Conservation (phyloP, 2,797 vertebrate species). For the Eremophila alpestris region DNA sequence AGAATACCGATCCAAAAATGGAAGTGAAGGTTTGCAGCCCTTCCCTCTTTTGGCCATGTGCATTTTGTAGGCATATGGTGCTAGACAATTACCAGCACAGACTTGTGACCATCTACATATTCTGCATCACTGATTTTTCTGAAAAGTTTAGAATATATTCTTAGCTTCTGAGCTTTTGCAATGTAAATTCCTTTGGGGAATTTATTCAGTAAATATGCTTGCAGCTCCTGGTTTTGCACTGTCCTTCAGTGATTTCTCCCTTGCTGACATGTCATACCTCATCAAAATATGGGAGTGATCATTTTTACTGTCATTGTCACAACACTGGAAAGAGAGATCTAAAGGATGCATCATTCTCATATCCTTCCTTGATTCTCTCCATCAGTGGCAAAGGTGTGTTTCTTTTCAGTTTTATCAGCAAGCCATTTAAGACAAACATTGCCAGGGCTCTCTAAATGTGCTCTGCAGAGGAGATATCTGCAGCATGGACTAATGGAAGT, state of each 20-base stretch:
- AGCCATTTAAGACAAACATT: background rate
- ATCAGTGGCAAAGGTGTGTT: background rate
- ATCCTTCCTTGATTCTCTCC: background rate
- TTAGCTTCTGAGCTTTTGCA: background rate
- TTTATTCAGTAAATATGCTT: background rate
- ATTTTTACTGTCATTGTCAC: background rate
- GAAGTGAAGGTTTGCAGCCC: constrained; percentile 6
- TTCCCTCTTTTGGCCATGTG: background rate
- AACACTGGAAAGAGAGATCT: background rate
- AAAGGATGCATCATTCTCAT: background rate
- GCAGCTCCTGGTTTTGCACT: background rate
- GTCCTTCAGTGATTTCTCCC: background rate
- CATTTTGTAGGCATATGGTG: background rate
- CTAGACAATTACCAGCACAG: background rate
- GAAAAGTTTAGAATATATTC: background rate
- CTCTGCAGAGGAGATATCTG: background rate
- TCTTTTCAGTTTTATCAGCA: background rate
- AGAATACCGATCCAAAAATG: constrained; percentile 32
- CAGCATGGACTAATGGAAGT: background rate
- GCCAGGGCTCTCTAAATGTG: background rate
- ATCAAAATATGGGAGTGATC: background rate
- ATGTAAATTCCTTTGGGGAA: background rate
- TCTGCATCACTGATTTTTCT: background rate
- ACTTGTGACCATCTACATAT: background rate
- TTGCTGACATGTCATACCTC: background rate